Evolutionary conservation across 2,113 vertebrate genomes (phyloP), one percentile per base, ranked within the genome.

Genomic region (Austrofundulus limnaeus): DNA sequence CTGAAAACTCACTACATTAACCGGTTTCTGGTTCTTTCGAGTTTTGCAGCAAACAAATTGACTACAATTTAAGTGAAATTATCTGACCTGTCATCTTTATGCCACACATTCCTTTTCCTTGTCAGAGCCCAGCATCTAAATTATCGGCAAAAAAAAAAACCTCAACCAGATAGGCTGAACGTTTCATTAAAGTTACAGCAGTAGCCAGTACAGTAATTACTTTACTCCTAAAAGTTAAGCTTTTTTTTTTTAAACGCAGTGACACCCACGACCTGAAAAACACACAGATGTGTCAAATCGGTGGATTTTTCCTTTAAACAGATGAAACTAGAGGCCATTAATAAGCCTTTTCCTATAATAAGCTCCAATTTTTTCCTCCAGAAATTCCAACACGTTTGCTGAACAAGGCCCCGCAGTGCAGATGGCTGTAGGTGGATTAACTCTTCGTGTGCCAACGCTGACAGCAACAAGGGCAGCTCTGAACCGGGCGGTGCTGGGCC

Each of bases 401-500:
- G 58, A 79, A 81, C 63, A 67, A 72, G 70, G 69, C 16, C 16
- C 53, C 53, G 71, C 45, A 61, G 72, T 72, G 55, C 47, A 42
- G 64, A 60, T 47, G 69, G 61, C 49, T 5, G 56, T 24, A 43
- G 66, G 60, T 60, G 78, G 73, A 68, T 72, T 69, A 66, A 70
- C 66, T 77, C 66, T 60, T 75, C 11, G 1, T 54, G 71, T 63
- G 49, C 47, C 65, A 39, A 58, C 50, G 17, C 43, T 41, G 50
- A 21, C 15, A 34, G 49, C 47, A 83, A 92, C 89, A 92, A 89
- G 75, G 73, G 62, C 43, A 19, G 78, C 86, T 85, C 79, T 88
- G 78, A 91, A 15, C 55, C 28, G 75, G 61, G 19, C 6, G 16
- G 51, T 6, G 38, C 79, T 52, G 74, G 21, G 80, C 79, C 52